Evolutionary conservation across 2,888 invertebrate genomes (phyloP), one percentile per base, ranked within the genome.

Genomic region (Chorisops tibialis): DNA sequence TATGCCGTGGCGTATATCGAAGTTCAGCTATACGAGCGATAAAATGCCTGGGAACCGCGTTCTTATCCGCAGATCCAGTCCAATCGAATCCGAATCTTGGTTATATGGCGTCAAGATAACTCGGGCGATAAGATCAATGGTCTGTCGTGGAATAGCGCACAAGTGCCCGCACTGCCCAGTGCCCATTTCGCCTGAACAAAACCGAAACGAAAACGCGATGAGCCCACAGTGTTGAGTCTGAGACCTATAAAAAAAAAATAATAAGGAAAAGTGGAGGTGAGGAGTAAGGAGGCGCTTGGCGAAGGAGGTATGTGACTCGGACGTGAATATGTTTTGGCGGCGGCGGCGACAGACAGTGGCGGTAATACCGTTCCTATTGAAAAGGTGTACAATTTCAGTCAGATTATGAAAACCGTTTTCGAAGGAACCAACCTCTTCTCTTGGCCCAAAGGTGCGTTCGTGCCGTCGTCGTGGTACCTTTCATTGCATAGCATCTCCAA

Each of bases 91-190:
- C 48, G 48, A 47, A 47, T 43, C 43, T 56, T 39, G 48, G 70
- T 69, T 71, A 70, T 71, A 72, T 74, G 74, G 74, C 74, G 74
- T 74, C 74, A 74, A 74, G 74, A 74, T 74, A 72, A 72, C 50
- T 71, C 45, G 56, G 30, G 69, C 69, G 73, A 74, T 73, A 74
- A 74, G 73, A 74, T 74, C 73, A 73, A 72, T 72, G 72, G 71
- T 70, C 70, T 72, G 73, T 73, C 73, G 71, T 50, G 56, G 56
- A 56, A 56, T 43, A 43, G 16, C 43, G 45, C 43, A 30, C 30
- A 30, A 30, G 30, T 30, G 30, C 7, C 30, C 30, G 30, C 30
- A 9, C 1, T 30, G 30, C 30, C 56, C 56, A 43, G 30, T 35
- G 30, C 30, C 43, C 56, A 45, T 43, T 56, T 19, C 35, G 43